Percentiles rank a stretch among this genome's conserved stretches.
These are phyloP conservation scores for Cremastinae sp. DNA, from an alignment of 2,888 invertebrate species.

Conservation along the genomic window DNA sequence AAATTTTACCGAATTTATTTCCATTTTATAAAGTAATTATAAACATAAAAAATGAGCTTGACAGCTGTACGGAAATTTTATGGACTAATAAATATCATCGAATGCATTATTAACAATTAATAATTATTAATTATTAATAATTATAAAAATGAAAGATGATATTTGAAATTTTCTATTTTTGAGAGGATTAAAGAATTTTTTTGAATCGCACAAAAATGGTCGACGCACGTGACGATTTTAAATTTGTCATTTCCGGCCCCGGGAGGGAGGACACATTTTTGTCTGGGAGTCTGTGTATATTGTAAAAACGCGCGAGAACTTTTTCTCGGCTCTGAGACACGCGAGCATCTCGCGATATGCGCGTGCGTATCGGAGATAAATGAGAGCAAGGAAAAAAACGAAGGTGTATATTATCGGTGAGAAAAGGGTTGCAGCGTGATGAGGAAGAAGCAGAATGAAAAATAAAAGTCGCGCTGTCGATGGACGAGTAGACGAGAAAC, in stretches of 20 bases:
- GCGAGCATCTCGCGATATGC: not conserved
- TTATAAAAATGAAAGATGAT: no score
- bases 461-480: slow-evolving; percentile 10
- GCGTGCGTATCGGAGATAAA: not conserved
- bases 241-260: slow-evolving; percentile 41
- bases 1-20: no score
- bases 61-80: no score
- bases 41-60: slow-evolving; percentile 36
- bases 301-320: slow-evolving; percentile 17
- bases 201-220: not conserved
- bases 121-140: not conserved
- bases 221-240: slow-evolving; percentile 30
- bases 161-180: no score
- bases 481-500: slow-evolving; percentile 32
- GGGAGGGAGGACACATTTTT: not conserved
- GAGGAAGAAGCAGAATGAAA: slow-evolving; percentile 7
- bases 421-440: not conserved
- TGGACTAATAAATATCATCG: slow-evolving; percentile 35
- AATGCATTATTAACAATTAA: not conserved
- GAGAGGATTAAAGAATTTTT: no score
- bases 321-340: not conserved
- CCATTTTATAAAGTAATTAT: no score
- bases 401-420: not conserved
- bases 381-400: not conserved
- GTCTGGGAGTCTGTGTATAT: not conserved